A percentile compares a stretch with the other conserved stretches of the same genome.
phyloP scores from a whole-genome alignment of 2,797 vertebrate species.

The Ambastaia sidthimunki region DNA sequence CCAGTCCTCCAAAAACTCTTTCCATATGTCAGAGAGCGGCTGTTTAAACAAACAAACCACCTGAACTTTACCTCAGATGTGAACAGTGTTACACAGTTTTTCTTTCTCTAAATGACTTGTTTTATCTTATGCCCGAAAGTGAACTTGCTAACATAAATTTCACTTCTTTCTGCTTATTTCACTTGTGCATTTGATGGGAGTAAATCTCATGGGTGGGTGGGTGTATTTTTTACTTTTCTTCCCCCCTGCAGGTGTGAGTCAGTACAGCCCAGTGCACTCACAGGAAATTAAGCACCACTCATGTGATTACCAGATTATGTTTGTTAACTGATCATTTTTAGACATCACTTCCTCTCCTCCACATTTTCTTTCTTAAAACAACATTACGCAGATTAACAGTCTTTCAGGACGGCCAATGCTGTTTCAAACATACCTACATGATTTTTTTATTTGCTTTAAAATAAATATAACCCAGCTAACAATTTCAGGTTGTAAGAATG shows the following conservation, averaged over 20 bases:
- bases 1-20: constrained; percentile 61
- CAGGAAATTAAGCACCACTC: constrained; percentile 64
- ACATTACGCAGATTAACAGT: constrained; percentile 33
- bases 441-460: neutral
- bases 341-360: constrained; percentile 57
- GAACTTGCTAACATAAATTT: constrained; percentile 47
- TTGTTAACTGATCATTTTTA: constrained; percentile 51
- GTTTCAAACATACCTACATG: constrained; percentile 30
- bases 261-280: constrained; percentile 45
- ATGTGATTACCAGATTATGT: constrained; percentile 64
- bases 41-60: constrained; percentile 60
- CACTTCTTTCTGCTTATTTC: constrained; percentile 20
- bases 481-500: no score
- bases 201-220: constrained; percentile 47
- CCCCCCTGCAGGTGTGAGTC: constrained; percentile 55
- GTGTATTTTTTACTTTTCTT: constrained; percentile 31
- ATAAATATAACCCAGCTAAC: constrained; percentile 11
- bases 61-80: constrained; percentile 51
- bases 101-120: constrained; percentile 26
- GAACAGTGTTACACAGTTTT: constrained; percentile 37
- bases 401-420: constrained; percentile 19
- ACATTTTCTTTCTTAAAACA: constrained; percentile 49
- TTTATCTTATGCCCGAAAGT: constrained; percentile 28
- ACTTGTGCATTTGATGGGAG: constrained; percentile 18
- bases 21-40: constrained; percentile 60